Conservation (phyloP, 2,888 invertebrate species). For the Tanypteryx hageni region DNA sequence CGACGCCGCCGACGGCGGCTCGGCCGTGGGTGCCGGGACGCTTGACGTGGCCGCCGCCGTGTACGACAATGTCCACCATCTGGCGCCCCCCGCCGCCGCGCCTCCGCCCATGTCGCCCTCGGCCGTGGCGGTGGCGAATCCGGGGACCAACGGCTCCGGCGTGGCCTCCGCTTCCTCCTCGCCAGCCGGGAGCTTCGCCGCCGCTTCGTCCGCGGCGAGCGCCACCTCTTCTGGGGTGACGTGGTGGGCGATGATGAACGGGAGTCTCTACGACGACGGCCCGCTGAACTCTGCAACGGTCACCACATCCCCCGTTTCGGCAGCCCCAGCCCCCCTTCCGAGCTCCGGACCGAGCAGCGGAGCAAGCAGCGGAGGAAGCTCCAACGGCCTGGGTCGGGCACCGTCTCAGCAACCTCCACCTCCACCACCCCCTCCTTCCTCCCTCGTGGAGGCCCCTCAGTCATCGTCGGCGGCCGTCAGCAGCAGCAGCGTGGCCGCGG, state of each 20-base stretch:
- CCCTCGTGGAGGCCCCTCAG: slow-evolving; percentile 78
- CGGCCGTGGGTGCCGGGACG: slow-evolving; percentile 52
- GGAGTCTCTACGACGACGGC: slow-evolving; percentile 86
- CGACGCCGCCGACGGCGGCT: slow-evolving; percentile 58
- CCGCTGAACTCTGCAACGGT: slow-evolving; percentile 76
- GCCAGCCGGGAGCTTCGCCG: slow-evolving; percentile 75
- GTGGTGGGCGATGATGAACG: slow-evolving; percentile 92
- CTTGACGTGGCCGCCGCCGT: slow-evolving; percentile 62
- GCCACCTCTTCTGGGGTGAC: slow-evolving; percentile 90
- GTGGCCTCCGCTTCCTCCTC: slow-evolving; percentile 82
- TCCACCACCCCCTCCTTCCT: slow-evolving; percentile 68
- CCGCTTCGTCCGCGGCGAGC: slow-evolving; percentile 87
- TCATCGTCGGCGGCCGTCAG: slow-evolving; percentile 75
- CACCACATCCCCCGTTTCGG: slow-evolving; percentile 66
- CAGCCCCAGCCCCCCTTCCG: slow-evolving; percentile 76
- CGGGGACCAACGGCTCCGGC: slow-evolving; percentile 77
- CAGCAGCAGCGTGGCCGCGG: slow-evolving; percentile 73
- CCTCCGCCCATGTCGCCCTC: slow-evolving; percentile 53
- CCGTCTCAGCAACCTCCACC: slow-evolving; percentile 69
- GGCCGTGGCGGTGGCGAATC: slow-evolving; percentile 69
- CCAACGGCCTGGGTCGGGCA: slow-evolving; percentile 71
- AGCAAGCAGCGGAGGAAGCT: slow-evolving; percentile 71
- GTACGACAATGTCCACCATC: slow-evolving; percentile 56
- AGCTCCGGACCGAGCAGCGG: slow-evolving; percentile 72
- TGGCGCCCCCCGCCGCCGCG: slow-evolving; percentile 48